These are phyloP conservation scores for Neomorphus geoffroyi DNA, from an alignment of 2,797 vertebrate species.

Conservation along the genomic window DNA sequence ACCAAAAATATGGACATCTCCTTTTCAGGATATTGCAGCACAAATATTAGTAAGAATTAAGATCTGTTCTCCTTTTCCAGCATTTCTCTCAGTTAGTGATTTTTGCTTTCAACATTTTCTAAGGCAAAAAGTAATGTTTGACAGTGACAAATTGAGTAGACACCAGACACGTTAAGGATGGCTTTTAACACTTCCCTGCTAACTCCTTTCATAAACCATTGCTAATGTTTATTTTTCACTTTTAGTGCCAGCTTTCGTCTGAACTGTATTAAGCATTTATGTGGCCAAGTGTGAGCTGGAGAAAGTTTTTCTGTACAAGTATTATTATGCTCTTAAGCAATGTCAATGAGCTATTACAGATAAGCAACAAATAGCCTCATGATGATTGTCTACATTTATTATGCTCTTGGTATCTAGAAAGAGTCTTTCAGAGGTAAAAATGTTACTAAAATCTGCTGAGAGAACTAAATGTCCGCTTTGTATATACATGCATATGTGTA, in stretches of 20 bases:
- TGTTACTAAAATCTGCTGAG: neutral
- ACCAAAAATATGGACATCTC: neutral
- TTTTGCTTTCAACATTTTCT: neutral
- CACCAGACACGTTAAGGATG: neutral
- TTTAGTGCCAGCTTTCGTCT: neutral
- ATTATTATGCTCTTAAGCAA: neutral
- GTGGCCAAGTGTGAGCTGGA: neutral
- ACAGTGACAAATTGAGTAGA: neutral
- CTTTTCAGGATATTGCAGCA: neutral
- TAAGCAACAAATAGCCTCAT: neutral
- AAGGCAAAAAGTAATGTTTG: neutral
- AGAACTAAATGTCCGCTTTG: neutral
- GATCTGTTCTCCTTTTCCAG: neutral
- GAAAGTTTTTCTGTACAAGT: neutral
- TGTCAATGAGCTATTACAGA: neutral
- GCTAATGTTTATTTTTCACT: neutral
- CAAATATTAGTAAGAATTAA: neutral
- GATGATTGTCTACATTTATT: neutral
- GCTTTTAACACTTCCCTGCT: neutral
- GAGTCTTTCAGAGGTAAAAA: neutral
- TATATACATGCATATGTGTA: neutral
- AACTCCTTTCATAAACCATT: neutral
- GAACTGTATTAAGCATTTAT: neutral
- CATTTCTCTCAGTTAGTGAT: neutral
- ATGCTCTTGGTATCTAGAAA: neutral